Evolutionary conservation across 1,140 invertebrate genomes (phyloP).

Genomic region (Aphis craccivora): DNA sequence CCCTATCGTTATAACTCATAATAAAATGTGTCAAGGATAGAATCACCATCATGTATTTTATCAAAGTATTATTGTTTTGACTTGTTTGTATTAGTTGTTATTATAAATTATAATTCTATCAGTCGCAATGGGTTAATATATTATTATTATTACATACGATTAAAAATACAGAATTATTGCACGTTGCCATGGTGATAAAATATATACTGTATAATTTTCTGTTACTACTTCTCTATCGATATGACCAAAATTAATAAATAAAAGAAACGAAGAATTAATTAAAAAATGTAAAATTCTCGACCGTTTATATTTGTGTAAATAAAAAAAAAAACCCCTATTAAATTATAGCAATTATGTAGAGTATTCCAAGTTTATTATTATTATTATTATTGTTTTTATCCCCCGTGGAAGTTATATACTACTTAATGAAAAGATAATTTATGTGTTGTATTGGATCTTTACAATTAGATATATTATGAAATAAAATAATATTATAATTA

Average conservation of each 20-base stretch:
- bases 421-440: conserved; percentile 7
- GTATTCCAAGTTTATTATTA: conserved; percentile 27
- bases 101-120: conserved; percentile 2
- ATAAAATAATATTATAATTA: conserved; percentile 31
- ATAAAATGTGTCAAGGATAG: not conserved
- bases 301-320: conserved; percentile 15
- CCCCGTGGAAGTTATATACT: not conserved
- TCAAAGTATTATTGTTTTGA: not conserved
- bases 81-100: not conserved
- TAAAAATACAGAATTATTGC: conserved; percentile 14
- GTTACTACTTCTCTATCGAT: not conserved
- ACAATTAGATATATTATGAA: not conserved
- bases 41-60: not conserved
- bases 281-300: not conserved
- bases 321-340: conserved; percentile 32
- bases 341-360: conserved; percentile 6
- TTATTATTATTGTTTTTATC: conserved; percentile 45
- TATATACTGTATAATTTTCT: not conserved
- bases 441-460: conserved; percentile 38
- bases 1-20: not conserved
- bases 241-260: not conserved
- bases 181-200: not conserved
- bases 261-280: not conserved
- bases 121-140: not conserved
- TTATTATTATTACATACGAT: conserved; percentile 8